Conservation (phyloP, 2,113 vertebrate genomes). For the Cairina moschata region DNA sequence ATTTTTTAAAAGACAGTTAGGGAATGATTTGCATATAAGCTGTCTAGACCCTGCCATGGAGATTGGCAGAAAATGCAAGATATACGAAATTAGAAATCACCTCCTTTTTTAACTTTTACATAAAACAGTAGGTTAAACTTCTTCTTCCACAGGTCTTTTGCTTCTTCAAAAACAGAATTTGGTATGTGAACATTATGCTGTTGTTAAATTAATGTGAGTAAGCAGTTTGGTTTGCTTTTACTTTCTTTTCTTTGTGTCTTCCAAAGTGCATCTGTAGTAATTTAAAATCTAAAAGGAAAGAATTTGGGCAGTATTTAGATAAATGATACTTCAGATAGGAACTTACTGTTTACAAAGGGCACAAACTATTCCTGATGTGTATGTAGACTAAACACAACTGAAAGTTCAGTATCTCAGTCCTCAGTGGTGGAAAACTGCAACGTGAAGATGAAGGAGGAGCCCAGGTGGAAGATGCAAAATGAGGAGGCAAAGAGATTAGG, state of each 20-base stretch:
- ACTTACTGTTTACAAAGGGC: not conserved
- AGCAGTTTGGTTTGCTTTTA: not conserved
- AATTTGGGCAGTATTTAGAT: not conserved
- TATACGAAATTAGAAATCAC: not conserved
- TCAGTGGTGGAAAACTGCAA: not conserved
- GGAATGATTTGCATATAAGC: not conserved
- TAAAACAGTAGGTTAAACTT: not conserved
- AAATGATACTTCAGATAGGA: not conserved
- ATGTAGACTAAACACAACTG: not conserved
- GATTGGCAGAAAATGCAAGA: conserved; percentile 13
- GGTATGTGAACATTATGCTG: not conserved
- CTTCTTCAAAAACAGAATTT: not conserved
- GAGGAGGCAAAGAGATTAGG: not conserved
- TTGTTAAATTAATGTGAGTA: not conserved
- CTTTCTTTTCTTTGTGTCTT: not conserved
- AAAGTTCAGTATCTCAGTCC: not conserved
- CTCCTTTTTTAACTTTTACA: not conserved
- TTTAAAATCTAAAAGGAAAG: not conserved
- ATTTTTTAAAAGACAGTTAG: not conserved
- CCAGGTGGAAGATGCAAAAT: not conserved
- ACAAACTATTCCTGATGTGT: not conserved
- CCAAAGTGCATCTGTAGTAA: not conserved
- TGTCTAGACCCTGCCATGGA: not conserved
- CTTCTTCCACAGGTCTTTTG: not conserved
- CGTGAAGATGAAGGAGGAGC: not conserved